Base-by-base conservation (phyloP, 2,888 invertebrate genomes). In the Yponomeuta sedellus region DNA sequence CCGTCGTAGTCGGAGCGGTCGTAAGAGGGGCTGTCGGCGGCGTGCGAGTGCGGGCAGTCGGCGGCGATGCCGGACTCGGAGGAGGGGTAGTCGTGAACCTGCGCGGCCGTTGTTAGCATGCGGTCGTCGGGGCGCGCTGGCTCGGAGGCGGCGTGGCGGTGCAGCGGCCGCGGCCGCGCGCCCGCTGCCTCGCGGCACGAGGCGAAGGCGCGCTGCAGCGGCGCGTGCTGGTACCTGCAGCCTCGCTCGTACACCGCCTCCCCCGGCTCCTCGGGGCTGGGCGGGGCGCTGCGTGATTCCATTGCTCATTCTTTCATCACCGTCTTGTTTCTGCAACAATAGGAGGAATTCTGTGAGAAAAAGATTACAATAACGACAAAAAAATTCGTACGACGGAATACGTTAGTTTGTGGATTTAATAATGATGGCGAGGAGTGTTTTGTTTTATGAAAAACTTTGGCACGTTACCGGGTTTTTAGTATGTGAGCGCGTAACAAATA, bases 191-290 rank as follows among this genome's bases (percentile, higher is more conserved):
- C 91, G 71, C 91, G 85, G 69, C 90, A 91, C 72, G 90, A 91
- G 71, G 91, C 88, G 70, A 88, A 91, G 4, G 85, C 82, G 68
- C 88, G 80, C 72, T 90, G 90, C 65, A 91, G 80, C n/a, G 94
- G 94, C 70, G 79, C 94, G 66, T 80, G 85, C 64, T 81, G 94
- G 80, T 94, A 95, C 69, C 94, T 93, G 73, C 95, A 95, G 68
- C 94, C 95, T 70, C 95, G 94, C 83, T 95, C 95, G 88, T 94
- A 94, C 86, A 95, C 93, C 91, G 90, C 91, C 86, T 88, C 89
- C 87, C 91, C 91, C 74, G 88, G 77, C 79, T 92, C 91, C 81
- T 91, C 92, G 88, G 91, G 91, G 88, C 91, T 88, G 80, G 91
- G 91, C 91, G 92, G 91, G 88, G 92, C 88, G 80, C 91, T 92